Evolutionary conservation across 1,140 invertebrate genomes (phyloP), one percentile per base, ranked within the genome.

Genomic region (Diorhabda elongata): DNA sequence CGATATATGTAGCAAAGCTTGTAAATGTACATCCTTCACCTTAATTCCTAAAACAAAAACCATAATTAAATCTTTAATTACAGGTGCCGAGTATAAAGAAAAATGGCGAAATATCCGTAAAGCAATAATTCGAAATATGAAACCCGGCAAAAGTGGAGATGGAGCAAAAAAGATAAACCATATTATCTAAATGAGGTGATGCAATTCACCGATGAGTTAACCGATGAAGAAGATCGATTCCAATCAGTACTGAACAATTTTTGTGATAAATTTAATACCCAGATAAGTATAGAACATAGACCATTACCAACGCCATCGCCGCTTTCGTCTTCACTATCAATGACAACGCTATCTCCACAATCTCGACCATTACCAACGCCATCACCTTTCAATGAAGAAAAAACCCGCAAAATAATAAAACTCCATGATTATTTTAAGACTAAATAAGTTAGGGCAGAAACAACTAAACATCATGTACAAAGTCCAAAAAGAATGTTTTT

Each of bases 31-130:
- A 58, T 43, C 57, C 11, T 26, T 26, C 26, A 26, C 26, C 26
- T 26, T 26, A 26, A 26, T 26, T 26, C 26, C 26, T 26, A 26
- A 26, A 26, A 26, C 26, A 0, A 26, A 26, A 26, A 26, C 26
- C 26, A 26, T 26, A 26, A 26, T 26, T 26, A 26, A 26, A 26
- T 26, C 63, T 65, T 41, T 65, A 59, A n/a, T 70, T 67, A 45
- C 58, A 71, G 66, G 58, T 5, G 26, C 5, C 8, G 66, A 68
- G 58, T 71, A 66, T 52, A 71, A 71, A 52, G 66, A 68, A 42
- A 71, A 71, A 58, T 71, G 66, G 69, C n/a, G 60, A 43, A 71
- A 71, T 45, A 3, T 71, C 6, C 9, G 69, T n/a, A 63, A 56
- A 64, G 60, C 63, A 4, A 57, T 41, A n/a, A 68, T 26, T 26